Base-by-base conservation (phyloP, 1,140 invertebrate genomes). In the Aleiodes sp. region DNA sequence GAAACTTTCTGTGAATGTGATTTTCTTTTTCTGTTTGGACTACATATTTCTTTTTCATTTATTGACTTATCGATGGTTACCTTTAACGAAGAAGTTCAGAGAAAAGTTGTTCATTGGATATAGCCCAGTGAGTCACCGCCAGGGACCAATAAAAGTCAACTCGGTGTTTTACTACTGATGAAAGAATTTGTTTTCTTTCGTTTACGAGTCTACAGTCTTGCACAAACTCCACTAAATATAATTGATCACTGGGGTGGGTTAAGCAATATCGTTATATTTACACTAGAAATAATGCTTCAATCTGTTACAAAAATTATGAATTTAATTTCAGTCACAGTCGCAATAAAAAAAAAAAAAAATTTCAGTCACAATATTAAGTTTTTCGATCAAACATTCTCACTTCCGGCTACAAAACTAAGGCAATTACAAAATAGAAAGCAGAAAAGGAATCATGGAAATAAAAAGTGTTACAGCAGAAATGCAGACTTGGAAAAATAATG, bases 161-260 rank as follows among this genome's bases (percentile, higher is more conserved):
- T 68, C 61, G 65, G 68, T 73, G 64, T 73, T 73, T 73, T 73
- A 73, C 66, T 67, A 52, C 68, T 41, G 46, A 46, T 61, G 39
- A 61, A 67, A 33, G 59, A 70, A 70, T 73, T 73, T 70, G 64
- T 62, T 46, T 52, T 60, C 52, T 57, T 16, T 35, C 31, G 29
- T 70, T 66, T 66, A 72, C 64, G 67, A 72, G n/a, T 46, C 33
- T 61, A 59, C 43, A 21, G 43, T 61, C 39, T 66, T 61, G 62
- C 33, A 62, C 43, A 52, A 24, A 9, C 26, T 52, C 26, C 26
- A 46, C 26, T 52, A 24, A 8, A 16, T 9, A 52, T 52, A 21
- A 52, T 52, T 52, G 19, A 24, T 52, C 19, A 21, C 3, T 16
- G 16, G 26, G 19, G 26, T 21, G 26, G 26, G 26, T 52, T 52